Evolutionary conservation across 2,113 vertebrate genomes (phyloP).

Genomic region (Canis aureus): DNA sequence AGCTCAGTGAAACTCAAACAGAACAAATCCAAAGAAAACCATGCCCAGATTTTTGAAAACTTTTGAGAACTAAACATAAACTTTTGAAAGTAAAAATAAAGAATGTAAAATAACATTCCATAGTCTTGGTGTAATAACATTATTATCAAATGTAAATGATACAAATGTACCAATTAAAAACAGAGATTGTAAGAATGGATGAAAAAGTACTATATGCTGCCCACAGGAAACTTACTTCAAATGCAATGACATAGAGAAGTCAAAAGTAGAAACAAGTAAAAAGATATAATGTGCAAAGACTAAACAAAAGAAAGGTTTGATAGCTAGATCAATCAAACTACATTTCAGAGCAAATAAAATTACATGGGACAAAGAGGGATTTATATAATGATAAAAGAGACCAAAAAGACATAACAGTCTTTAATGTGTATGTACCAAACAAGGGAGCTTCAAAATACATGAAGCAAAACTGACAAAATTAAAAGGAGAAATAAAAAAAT

Average conservation of each 20-base stretch:
- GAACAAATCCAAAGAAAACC: neutral
- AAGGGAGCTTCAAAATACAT: neutral
- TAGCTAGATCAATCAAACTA: neutral
- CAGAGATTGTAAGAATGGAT: neutral
- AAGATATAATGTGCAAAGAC: neutral
- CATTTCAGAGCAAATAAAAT: neutral
- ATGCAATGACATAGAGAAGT: neutral
- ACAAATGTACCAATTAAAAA: neutral
- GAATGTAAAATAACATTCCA: neutral
- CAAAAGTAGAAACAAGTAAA: neutral
- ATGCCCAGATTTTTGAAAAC: neutral
- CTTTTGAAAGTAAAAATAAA: neutral
- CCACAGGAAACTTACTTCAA: neutral
- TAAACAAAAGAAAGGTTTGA: neutral
- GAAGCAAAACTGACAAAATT: neutral
- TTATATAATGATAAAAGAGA: neutral
- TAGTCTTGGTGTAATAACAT: neutral
- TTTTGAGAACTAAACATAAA: neutral
- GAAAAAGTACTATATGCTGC: neutral
- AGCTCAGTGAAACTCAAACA: neutral
- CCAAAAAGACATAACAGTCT: neutral
- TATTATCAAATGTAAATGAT: neutral
- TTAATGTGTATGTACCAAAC: neutral
- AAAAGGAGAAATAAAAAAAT: neutral
- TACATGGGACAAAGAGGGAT: neutral